Conservation (phyloP, 2,797 vertebrate genomes). For the Ceryle rudis region DNA sequence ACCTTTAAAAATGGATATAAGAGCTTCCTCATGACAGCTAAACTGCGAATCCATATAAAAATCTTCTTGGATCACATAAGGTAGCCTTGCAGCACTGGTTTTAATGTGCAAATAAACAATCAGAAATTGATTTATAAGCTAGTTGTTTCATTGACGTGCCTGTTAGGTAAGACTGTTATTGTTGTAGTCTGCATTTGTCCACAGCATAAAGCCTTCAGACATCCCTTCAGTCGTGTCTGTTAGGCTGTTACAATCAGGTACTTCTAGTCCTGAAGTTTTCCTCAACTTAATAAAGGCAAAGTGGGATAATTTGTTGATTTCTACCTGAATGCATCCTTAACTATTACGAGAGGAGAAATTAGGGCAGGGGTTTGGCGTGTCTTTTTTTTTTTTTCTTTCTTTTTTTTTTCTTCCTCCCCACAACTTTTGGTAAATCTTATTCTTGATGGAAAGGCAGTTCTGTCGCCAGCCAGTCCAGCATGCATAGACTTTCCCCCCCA, state of each 20-base stretch:
- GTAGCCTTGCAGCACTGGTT: background rate
- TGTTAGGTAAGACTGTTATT: background rate
- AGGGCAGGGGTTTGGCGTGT: slow-evolving; percentile 17
- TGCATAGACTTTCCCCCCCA: slow-evolving; percentile 67
- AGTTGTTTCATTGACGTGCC: background rate
- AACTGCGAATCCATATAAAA: background rate
- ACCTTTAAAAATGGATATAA: background rate
- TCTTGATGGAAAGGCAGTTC: slow-evolving; percentile 77
- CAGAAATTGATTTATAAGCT: background rate
- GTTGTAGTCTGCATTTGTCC: background rate
- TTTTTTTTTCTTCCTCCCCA: background rate
- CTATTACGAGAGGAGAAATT: slow-evolving; percentile 32
- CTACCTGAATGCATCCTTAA: slow-evolving; percentile 68
- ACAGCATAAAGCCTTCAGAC: background rate
- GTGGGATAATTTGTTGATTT: slow-evolving; percentile 32
- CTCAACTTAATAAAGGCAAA: background rate
- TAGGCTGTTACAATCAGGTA: background rate
- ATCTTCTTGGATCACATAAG: background rate
- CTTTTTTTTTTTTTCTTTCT: background rate
- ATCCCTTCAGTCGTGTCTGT: background rate
- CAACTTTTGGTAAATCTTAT: slow-evolving; percentile 60
- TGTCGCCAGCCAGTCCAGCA: slow-evolving; percentile 84
- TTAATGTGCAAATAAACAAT: background rate
- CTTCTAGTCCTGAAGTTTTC: background rate
- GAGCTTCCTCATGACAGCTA: background rate